Evolutionary conservation across 2,113 vertebrate species (phyloP).

Genomic region (Myocastor coypus): DNA sequence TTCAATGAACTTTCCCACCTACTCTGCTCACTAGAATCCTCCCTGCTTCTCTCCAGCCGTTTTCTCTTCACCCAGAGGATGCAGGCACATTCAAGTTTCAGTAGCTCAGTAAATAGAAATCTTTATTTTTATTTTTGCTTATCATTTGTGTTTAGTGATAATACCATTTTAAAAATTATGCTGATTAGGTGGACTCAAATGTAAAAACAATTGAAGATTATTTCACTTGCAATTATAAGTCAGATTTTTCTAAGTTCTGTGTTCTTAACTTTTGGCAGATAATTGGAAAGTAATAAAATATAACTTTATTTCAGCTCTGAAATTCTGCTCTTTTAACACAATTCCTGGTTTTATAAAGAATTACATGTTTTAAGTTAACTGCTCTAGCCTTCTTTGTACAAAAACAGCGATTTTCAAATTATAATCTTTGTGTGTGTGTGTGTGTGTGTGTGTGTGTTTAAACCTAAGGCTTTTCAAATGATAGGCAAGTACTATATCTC

Average conservation of each 20-base stretch:
- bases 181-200: conserved; percentile 30
- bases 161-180: background rate
- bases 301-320: conserved; percentile 41
- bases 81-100: background rate
- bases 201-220: conserved; percentile 53
- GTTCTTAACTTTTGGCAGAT: conserved; percentile 11
- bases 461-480: background rate
- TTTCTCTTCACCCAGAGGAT: background rate
- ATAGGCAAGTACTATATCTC: background rate
- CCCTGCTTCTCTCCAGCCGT: background rate
- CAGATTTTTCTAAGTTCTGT: conserved; percentile 46
- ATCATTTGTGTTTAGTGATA: background rate
- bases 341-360: conserved; percentile 8
- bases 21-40: background rate
- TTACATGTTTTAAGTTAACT: conserved; percentile 44
- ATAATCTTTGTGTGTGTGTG: background rate
- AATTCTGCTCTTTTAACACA: conserved; percentile 39
- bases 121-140: conserved; percentile 41
- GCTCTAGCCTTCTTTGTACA: background rate
- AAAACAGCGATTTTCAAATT: background rate
- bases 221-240: conserved; percentile 55
- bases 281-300: conserved; percentile 49
- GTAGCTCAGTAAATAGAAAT: conserved; percentile 3
- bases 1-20: conserved; percentile 9
- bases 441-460: background rate